Percentiles rank a stretch among this genome's conserved stretches.
Evolutionary conservation across 2,888 invertebrate genomes (phyloP).

Genomic region (Gymnosoma rotundatum): DNA sequence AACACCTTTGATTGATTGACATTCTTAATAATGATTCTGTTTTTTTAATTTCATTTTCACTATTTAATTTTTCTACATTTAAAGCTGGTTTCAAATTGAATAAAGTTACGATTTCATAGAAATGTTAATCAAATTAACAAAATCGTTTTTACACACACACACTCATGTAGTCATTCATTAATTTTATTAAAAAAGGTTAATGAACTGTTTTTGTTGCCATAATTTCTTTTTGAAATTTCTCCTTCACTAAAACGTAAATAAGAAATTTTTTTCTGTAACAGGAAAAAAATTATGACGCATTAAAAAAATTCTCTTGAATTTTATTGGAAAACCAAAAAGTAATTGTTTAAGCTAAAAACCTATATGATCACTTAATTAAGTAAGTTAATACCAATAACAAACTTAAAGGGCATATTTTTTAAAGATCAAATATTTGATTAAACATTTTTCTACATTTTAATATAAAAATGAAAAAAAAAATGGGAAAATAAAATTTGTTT

Average conservation of each 20-base stretch:
- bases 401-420: too few relatives aligned
- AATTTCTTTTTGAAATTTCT: conserved; percentile 59
- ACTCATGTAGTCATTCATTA: conserved; percentile 23
- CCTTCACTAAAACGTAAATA: conserved; percentile 55
- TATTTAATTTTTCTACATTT: conserved; percentile 18
- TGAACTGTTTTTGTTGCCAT: conserved; percentile 52
- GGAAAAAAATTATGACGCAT: conserved; percentile 37
- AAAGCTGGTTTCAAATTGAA: neutral
- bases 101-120: conserved; percentile 1
- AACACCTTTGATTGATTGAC: neutral
- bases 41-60: conserved; percentile 43
- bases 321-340: conserved; percentile 11
- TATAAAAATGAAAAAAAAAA: too few relatives aligned
- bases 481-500: too few relatives aligned
- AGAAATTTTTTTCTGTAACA: conserved; percentile 42
- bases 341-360: neutral
- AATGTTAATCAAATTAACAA: conserved; percentile 13
- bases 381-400: too few relatives aligned
- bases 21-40: conserved; percentile 12
- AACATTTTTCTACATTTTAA: too few relatives aligned
- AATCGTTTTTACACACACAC: conserved; percentile 13
- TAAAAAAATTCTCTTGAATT: conserved; percentile 28
- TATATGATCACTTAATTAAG: too few relatives aligned
- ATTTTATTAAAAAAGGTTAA: conserved; percentile 40
- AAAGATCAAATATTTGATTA: too few relatives aligned